These are phyloP conservation scores for Parazoanthus darwini DNA, from an alignment of 92 coral and sea anemone species.

Conservation along the genomic window DNA sequence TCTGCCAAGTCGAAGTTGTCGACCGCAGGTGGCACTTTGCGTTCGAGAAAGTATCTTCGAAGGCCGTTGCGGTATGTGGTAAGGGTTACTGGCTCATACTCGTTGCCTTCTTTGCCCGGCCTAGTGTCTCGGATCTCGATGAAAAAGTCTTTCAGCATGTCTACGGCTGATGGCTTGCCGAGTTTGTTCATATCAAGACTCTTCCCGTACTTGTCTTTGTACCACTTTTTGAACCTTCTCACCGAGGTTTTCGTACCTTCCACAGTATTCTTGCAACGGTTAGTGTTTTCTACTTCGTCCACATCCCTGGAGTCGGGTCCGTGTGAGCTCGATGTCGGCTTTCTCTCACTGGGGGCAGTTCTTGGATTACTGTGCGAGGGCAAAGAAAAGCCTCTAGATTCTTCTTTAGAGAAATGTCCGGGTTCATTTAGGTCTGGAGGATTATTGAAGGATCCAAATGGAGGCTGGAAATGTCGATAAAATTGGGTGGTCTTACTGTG, in stretches of 20 bases:
- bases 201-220: conserved; percentile 96
- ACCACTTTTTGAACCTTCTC: conserved; percentile 95
- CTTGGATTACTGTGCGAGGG: conserved; percentile 63
- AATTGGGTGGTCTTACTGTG: conserved; percentile 78
- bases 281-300: conserved; percentile 94
- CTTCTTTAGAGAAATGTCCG: conserved; percentile 67
- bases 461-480: conserved; percentile 78
- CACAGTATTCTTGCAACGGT: conserved; percentile 98
- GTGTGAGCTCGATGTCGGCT: conserved; percentile 55
- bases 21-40: conserved; percentile 97
- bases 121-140: conserved; percentile 99
- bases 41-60: conserved; percentile 95
- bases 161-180: conserved; percentile 86
- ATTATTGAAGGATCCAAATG: conserved; percentile 61
- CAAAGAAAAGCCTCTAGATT: conserved; percentile 59
- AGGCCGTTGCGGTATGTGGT: conserved; percentile 98
- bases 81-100: conserved; percentile 97
- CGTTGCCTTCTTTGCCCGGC: conserved; percentile 99
- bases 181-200: conserved; percentile 94
- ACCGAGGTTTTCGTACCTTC: conserved; percentile 99
- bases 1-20: conserved; percentile 99
- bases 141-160: conserved; percentile 94
- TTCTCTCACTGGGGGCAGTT: conserved; percentile 56
- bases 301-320: conserved; percentile 84
- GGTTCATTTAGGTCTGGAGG: conserved; percentile 43